Conservation (phyloP, 1,140 invertebrate species). For the Ips nitidus region DNA sequence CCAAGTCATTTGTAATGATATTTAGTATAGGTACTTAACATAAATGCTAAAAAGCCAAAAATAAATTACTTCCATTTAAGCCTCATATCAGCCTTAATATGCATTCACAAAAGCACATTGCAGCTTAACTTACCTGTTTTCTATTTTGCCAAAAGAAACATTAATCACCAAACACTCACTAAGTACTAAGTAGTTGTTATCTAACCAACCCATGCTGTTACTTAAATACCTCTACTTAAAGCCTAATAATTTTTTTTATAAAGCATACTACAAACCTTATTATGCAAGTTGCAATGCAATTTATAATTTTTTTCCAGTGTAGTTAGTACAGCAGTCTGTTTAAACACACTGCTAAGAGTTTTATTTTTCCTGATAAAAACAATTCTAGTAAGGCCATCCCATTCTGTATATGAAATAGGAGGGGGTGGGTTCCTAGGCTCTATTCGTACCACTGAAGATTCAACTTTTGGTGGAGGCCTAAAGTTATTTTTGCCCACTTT, state of each 20-base stretch:
- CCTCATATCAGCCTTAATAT: too few species aligned
- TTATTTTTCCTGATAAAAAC: conserved; percentile 95
- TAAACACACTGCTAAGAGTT: conserved; percentile 74
- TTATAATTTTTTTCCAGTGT: conserved; percentile 92
- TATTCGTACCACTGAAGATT: conserved; percentile 97
- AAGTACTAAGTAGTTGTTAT: too few species aligned
- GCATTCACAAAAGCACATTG: neutral
- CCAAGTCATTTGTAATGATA: conserved; percentile 3
- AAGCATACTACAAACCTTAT: conserved; percentile 65
- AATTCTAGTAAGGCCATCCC: conserved; percentile 95
- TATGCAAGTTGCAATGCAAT: conserved; percentile 82
- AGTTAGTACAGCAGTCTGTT: conserved; percentile 77
- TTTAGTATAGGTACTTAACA: too few species aligned
- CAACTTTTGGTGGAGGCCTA: conserved; percentile 96
- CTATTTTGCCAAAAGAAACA: too few species aligned
- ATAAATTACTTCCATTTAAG: too few species aligned
- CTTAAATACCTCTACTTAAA: too few species aligned
- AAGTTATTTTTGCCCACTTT: conserved; percentile 99
- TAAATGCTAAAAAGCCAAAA: too few species aligned
- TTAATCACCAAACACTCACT: too few species aligned
- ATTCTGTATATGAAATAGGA: conserved; percentile 89
- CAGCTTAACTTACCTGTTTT: too few species aligned
- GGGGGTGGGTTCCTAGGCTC: conserved; percentile 97
- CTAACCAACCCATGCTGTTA: too few species aligned
- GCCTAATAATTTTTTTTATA: neutral